phyloP scores from a whole-genome alignment of 2,888 invertebrate species.

The Branchipolynoe longqiensis region DNA sequence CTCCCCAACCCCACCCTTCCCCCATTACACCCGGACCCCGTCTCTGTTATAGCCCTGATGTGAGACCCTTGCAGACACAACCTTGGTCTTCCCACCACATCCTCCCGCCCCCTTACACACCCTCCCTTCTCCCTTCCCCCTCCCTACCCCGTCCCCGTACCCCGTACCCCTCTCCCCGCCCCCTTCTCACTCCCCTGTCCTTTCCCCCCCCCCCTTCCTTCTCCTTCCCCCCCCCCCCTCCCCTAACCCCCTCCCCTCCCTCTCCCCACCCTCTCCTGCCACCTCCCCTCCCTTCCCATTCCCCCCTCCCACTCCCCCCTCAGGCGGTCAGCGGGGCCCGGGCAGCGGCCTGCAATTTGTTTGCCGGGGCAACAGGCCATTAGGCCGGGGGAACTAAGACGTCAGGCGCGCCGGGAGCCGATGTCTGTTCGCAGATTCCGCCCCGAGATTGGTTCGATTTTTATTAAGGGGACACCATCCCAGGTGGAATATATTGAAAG shows the following conservation, averaged over 20 bases:
- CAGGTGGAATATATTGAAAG: too few relatives aligned
- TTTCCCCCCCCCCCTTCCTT: not conserved
- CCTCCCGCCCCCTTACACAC: too few relatives aligned
- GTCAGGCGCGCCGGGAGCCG: not conserved
- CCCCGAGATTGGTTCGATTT: not conserved
- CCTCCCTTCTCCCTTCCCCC: too few relatives aligned
- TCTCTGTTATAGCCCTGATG: too few relatives aligned
- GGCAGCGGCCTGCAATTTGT: conserved; percentile 12
- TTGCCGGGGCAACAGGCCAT: conserved; percentile 27
- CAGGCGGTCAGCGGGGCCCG: not conserved
- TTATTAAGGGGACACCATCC: not conserved
- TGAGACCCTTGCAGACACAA: too few relatives aligned
- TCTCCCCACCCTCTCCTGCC: not conserved
- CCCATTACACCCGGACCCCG: too few relatives aligned
- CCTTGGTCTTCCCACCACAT: too few relatives aligned
- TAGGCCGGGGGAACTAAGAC: conserved; percentile 11
- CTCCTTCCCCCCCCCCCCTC: not conserved
- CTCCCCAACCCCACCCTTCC: too few relatives aligned
- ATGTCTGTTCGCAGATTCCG: not conserved
- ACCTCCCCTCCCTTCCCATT: not conserved
- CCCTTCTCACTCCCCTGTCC: conserved; percentile 1
- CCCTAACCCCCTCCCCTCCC: not conserved
- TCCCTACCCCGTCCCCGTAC: too few relatives aligned
- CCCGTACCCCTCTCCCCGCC: too few relatives aligned
- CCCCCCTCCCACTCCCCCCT: not conserved